These are phyloP conservation scores for Muscidifurax raptorellus DNA, from an alignment of 1,140 invertebrate species.

Conservation along the genomic window DNA sequence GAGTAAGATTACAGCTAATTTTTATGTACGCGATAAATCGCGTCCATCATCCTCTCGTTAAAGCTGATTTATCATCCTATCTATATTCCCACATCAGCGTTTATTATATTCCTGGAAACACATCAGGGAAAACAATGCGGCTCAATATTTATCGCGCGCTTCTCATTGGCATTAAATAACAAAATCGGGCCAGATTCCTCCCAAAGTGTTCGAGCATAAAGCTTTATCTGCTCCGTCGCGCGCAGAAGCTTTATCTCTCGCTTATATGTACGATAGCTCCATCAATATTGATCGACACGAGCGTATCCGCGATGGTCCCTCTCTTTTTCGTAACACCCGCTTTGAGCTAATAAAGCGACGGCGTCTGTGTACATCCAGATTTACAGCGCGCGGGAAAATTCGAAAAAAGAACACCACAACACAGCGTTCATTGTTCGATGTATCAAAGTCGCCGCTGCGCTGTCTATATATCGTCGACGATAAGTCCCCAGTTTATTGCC, in stretches of 20 bases:
- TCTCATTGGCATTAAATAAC: no score
- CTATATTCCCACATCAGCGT: no score
- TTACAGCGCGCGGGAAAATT: conserved; percentile 23
- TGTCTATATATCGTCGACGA: conserved; percentile 4
- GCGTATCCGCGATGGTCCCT: background rate
- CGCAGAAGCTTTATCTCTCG: conserved; percentile 30
- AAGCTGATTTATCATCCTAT: no score
- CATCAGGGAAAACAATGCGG: no score
- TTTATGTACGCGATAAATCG: no score
- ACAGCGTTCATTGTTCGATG: background rate
- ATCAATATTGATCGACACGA: conserved; percentile 26
- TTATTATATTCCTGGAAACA: no score
- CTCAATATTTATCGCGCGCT: no score
- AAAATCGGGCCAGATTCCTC: no score
- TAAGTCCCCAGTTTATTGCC: conserved; percentile 20
- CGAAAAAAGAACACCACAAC: conserved; percentile 5
- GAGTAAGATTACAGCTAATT: no score
- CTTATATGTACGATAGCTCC: background rate
- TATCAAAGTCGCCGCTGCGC: conserved; percentile 17
- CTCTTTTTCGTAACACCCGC: background rate
- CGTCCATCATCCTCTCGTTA: no score
- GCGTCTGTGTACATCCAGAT: background rate
- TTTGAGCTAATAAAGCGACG: conserved; percentile 30
- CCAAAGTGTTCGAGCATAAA: background rate
- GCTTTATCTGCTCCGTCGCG: background rate